Percentiles rank a stretch among this genome's conserved stretches.
Conservation (phyloP, 2,888 invertebrate genomes). For the Cylloceria caligata region DNA sequence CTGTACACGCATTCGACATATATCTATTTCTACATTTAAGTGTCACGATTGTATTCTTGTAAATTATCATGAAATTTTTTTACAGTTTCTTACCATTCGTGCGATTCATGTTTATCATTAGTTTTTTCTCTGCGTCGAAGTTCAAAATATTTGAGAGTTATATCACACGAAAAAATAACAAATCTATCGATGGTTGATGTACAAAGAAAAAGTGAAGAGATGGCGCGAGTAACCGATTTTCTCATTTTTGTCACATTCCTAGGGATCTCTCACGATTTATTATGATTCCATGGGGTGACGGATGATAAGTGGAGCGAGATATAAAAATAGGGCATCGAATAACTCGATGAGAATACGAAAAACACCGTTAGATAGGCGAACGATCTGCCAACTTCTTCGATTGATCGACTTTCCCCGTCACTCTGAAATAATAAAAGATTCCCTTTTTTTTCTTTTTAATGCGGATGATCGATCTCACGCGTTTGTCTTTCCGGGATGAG, state of each 20-base stretch:
- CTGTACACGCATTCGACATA: background rate
- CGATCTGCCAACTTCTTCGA: conserved; percentile 30
- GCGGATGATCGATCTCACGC: conserved; percentile 25
- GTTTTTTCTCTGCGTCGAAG: background rate
- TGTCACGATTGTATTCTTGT: background rate
- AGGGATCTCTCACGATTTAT: conserved; percentile 38
- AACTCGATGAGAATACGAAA: background rate
- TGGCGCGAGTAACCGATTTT: background rate
- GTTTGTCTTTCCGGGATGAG: background rate
- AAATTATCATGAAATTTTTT: too few relatives aligned
- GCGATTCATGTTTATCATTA: too few relatives aligned
- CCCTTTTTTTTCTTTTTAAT: background rate
- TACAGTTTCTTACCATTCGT: too few relatives aligned
- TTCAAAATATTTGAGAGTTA: background rate
- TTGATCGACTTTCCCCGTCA: conserved; percentile 31
- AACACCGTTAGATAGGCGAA: conserved; percentile 1
- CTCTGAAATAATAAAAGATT: conserved; percentile 20
- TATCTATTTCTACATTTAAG: background rate
- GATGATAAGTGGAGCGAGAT: conserved; percentile 31
- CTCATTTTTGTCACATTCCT: conserved; percentile 26
- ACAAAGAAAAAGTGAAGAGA: background rate
- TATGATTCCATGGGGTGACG: conserved; percentile 25
- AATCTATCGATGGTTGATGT: too few relatives aligned
- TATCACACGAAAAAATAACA: background rate
- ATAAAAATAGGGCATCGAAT: conserved; percentile 10